Conservation (phyloP, 2,888 invertebrate genomes). For the Drosophila aldrichi region DNA sequence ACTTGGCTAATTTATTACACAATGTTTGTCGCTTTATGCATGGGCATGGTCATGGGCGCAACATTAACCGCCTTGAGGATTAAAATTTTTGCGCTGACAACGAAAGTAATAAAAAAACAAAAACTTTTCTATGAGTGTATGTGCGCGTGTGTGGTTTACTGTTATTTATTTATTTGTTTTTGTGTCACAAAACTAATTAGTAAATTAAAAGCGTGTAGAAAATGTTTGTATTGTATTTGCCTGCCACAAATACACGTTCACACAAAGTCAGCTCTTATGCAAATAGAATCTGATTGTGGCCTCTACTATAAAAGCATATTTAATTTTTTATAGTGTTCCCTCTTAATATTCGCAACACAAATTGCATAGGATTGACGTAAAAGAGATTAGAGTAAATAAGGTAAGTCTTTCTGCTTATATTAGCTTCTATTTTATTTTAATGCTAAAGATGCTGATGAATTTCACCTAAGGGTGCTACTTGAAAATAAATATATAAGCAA, state of each 20-base stretch:
- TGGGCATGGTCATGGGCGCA: slow-evolving; percentile 19
- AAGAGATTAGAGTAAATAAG: too few species aligned
- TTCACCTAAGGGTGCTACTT: too few species aligned
- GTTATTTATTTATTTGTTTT: slow-evolving; percentile 45
- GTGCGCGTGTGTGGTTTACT: slow-evolving; percentile 11
- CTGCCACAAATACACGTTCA: neutral
- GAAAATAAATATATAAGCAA: too few species aligned
- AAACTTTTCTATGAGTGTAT: neutral
- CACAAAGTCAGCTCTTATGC: slow-evolving; percentile 1
- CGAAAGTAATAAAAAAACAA: slow-evolving; percentile 31
- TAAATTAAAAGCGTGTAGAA: slow-evolving; percentile 46
- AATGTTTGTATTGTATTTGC: slow-evolving; percentile 22
- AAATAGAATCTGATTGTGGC: slow-evolving; percentile 11
- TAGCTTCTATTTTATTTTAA: too few species aligned
- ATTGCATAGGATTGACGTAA: too few species aligned
- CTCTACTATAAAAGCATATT: neutral
- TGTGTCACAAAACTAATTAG: slow-evolving; percentile 43
- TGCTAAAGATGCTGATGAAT: too few species aligned
- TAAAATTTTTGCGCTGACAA: slow-evolving; percentile 53
- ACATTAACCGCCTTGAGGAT: slow-evolving; percentile 41
- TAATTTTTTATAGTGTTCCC: neutral
- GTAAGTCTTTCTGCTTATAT: too few species aligned
- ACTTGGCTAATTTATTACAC: slow-evolving; percentile 66
- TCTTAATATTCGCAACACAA: too few species aligned
- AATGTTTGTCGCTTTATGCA: slow-evolving; percentile 50